Base-by-base conservation (phyloP, 2,888 invertebrate genomes). In the Melanophora roralis region DNA sequence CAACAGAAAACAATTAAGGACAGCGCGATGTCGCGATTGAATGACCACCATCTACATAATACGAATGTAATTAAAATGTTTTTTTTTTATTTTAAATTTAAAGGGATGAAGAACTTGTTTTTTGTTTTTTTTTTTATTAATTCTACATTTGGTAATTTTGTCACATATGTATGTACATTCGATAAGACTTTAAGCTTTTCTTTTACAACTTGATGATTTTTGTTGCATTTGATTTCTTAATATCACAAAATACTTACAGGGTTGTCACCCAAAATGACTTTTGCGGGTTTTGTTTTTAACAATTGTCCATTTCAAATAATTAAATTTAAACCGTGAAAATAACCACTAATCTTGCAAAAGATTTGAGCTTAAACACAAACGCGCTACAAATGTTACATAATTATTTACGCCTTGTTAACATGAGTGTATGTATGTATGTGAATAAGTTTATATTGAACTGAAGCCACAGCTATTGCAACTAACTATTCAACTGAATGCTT, bases 171-270 rank as follows among this genome's bases (percentile, higher is more conserved):
- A 36, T 9, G 59, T 32, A 14, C 57, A 36, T 34, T 47, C 34
- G 36, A 38, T 49, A 23, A 14, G 40, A 27, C 14, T 64, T 40
- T 23, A 72, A 55, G 47, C 55, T 47, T 43, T 73, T 21, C 38
- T 14, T 12, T 57, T 45, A 69, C 74, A 64, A 74, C 38, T 45
- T 74, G 74, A 69, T 60, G 64, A 65, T 75, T 65, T 72, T 59
- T 32, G 6, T n/a, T 23, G 49, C 40, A 43, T 47, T 69, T 71
- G 68, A 53, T 75, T 68, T 51, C n/a, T 27, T 45, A 49, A 19
- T 57, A 43, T 51, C 67, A 59, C 11, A 72, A 27, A 11, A 43
- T 36, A 53, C 49, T 19, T 69, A 47, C 27, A 55, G 12, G 16
- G 55, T 55, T 34, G 55, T 55, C 55, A 55, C 55, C 27, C 67